phyloP scores from a whole-genome alignment of 2,797 vertebrate species.

The Cirrhinus mrigala region DNA sequence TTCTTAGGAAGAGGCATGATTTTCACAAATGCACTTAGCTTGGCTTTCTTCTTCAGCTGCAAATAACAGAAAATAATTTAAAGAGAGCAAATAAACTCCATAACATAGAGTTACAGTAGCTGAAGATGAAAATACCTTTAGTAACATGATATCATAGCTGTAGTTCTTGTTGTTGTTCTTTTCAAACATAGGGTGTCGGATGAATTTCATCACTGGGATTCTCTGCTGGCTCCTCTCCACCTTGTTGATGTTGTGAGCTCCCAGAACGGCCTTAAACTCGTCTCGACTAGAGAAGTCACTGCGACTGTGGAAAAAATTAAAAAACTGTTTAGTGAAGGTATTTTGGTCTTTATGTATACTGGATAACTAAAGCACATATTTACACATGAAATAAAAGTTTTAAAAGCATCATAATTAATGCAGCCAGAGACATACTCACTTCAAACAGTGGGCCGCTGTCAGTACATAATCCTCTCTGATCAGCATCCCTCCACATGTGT shows the following conservation, averaged over 20 bases:
- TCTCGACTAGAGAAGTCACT: not conserved
- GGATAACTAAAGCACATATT: not conserved
- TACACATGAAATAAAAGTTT: not conserved
- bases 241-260: constrained; percentile 69
- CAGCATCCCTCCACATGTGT: constrained; percentile 74
- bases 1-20: constrained; percentile 62
- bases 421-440: constrained; percentile 58
- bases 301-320: not conserved
- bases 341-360: not conserved
- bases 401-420: not conserved
- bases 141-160: constrained; percentile 72
- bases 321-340: not conserved
- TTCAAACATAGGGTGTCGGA: constrained; percentile 50
- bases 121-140: constrained; percentile 68
- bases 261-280: constrained; percentile 67
- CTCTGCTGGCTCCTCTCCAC: constrained; percentile 70
- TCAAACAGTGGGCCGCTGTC: constrained; percentile 70
- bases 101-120: not conserved
- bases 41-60: constrained; percentile 69
- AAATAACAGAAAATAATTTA: not conserved
- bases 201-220: constrained; percentile 58
- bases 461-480: constrained; percentile 70
- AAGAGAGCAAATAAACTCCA: not conserved
- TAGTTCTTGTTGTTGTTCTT: rapidly evolving
- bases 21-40: constrained; percentile 64